A percentile compares a stretch with the other conserved stretches of the same genome.
These are phyloP conservation scores for Rhynchopsitta pachyrhyncha DNA, from an alignment of 2,113 vertebrate genomes.

Conservation along the genomic window DNA sequence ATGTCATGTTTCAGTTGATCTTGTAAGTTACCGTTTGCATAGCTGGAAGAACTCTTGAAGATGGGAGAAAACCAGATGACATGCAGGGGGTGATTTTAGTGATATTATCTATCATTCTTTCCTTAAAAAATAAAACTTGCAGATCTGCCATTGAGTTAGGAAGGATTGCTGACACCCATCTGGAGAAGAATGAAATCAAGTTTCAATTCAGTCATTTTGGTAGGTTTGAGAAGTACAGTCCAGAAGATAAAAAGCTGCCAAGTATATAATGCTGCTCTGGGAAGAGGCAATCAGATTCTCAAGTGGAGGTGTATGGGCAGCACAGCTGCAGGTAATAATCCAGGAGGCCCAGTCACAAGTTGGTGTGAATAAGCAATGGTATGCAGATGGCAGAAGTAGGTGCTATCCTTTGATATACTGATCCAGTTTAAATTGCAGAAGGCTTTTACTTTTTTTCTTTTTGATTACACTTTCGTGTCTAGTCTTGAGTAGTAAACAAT, in stretches of 20 bases:
- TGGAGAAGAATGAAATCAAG: not conserved
- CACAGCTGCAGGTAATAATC: not conserved
- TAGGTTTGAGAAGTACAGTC: not conserved
- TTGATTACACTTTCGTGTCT: not conserved
- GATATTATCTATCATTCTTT: not conserved
- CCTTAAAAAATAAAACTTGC: not conserved
- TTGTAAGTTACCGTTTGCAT: not conserved
- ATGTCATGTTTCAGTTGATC: rapidly evolving
- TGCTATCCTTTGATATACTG: not conserved
- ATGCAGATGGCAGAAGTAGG: not conserved
- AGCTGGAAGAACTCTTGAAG: not conserved
- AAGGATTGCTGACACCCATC: not conserved
- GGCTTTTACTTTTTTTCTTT: not conserved
- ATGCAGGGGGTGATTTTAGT: not conserved
- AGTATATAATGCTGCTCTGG: rapidly evolving
- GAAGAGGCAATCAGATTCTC: not conserved
- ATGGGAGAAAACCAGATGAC: not conserved
- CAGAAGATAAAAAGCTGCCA: not conserved
- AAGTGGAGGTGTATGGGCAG: not conserved
- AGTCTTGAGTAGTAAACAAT: not conserved
- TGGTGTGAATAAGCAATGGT: not conserved
- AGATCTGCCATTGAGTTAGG: not conserved
- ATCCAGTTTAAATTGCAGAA: not conserved
- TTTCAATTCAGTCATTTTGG: not conserved
- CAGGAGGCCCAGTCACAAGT: not conserved